Base-by-base conservation (phyloP, 1,140 invertebrate species). In the Drosophila sturtevanti region DNA sequence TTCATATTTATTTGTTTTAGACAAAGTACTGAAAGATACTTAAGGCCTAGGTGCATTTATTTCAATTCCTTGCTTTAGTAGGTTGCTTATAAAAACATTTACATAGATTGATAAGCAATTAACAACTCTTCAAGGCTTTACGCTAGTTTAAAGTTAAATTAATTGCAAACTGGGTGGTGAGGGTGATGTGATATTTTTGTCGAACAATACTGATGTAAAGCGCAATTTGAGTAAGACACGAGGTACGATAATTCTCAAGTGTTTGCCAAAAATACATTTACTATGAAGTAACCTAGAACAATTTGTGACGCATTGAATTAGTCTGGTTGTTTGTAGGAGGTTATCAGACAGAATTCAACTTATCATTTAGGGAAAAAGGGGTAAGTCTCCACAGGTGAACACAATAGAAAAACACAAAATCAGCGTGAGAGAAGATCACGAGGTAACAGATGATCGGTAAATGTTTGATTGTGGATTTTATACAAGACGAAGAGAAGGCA, bases 221-320 rank as follows among this genome's bases (percentile, higher is more conserved):
- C 81, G 81, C 81, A 86, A 86, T 86, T 72, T 69, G 55, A 10
- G n/a, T 0, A 35, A 51, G 52, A 52, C 65, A 70, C 63, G 68
- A 63, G 62, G 68, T n/a, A 31, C 55, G 59, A 79, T 72, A 85
- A 59, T 75, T 31, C 44, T 58, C 6, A 59, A 48, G 54, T 63
- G 66, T 68, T 65, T 16, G 72, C 62, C 67, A 79, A 78, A 76
- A 44, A 41, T 63, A 48, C n/a, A n/a, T 38, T 35, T 66, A 66
- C 62, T 74, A 75, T 63, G 56, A 72, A 75, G 59, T 79, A 66
- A 68, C 51, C 60, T 77, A 65, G 31, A 34, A 38, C 48, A 60
- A 86, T 65, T 63, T 27, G 35, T 81, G 77, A 85, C 81, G 69
- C 73, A 68, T 74, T 73, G 27, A 59, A 59, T 51, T 38, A 35